Percentiles rank a stretch among this genome's conserved stretches.
These are phyloP conservation scores for Drosophila funebris DNA, from an alignment of 1,140 invertebrate species.

Conservation along the genomic window DNA sequence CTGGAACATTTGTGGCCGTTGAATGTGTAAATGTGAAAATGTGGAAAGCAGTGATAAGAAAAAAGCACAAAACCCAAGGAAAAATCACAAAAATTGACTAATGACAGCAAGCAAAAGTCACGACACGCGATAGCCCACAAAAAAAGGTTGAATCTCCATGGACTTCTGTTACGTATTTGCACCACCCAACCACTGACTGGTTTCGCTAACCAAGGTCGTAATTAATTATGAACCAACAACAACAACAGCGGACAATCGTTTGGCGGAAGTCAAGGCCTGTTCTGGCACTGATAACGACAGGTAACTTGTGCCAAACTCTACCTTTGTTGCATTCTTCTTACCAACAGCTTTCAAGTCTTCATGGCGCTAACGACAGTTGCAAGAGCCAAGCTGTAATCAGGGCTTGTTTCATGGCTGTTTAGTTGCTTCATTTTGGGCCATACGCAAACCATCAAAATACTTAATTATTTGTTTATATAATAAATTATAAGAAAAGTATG, in stretches of 20 bases:
- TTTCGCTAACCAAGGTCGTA: conserved; percentile 21
- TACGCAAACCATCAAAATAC: neutral
- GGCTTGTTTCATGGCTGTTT: too few relatives aligned
- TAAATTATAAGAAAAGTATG: neutral
- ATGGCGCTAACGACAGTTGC: conserved; percentile 45
- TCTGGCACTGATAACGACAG: conserved; percentile 41
- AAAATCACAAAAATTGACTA: conserved; percentile 28
- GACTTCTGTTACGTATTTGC: neutral
- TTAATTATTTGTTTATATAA: neutral
- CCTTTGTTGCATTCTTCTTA: conserved; percentile 35
- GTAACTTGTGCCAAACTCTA: conserved; percentile 12
- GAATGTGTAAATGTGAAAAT: conserved; percentile 1
- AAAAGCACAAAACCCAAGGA: conserved; percentile 1
- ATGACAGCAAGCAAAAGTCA: conserved; percentile 33
- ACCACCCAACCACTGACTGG: neutral
- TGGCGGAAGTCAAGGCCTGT: conserved; percentile 30
- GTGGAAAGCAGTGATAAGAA: conserved; percentile 5
- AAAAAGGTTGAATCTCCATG: neutral
- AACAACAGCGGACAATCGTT: neutral
- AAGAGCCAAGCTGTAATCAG: neutral
- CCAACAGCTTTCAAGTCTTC: conserved; percentile 34
- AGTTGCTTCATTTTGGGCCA: neutral
- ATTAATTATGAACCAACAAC: conserved; percentile 55
- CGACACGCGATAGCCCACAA: neutral
- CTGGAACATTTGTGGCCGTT: neutral